Evolutionary conservation across 1,140 invertebrate species (phyloP), one percentile per base, ranked within the genome.

Genomic region (Oryctes rhinoceros): DNA sequence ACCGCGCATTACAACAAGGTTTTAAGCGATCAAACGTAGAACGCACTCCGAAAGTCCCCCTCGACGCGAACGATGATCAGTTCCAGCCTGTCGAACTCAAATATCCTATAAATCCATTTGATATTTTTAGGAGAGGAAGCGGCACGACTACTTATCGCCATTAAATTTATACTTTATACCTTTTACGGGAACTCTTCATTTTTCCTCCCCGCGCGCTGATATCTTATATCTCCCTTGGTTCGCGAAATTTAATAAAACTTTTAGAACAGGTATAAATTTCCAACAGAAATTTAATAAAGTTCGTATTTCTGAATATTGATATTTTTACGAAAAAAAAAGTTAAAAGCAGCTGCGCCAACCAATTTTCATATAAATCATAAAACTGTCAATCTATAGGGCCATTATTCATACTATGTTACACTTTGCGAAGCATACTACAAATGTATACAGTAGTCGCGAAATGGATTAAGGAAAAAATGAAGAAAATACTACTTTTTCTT

Each of bases 111-210:
- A 83, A 83, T 83, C 83, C 81, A 83, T 83, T 83, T 81, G 82
- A 81, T 83, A 83, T 83, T 83, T 82, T 80, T 79, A 62, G 79
- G 79, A 80, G 79, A 81, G 81, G 81, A 83, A 83, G 82, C 80
- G 79, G 83, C 83, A 83, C 83, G 83, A 82, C 81, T 82, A 83
- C 83, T 83, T 83, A 83, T 82, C 81, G 79, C 78, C 81, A 82
- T 83, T 83, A 83, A 83, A 82, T 82, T 83, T 81, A 79, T 78
- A 83, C 80, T 78, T 81, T 76, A 81, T 79, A 78, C 77, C 47
- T 78, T 59, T 15, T 78, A 35, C 77, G 15, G 47, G 35, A 37
- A 48, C 48, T 35, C 47, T 53, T 59, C n/a, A 59, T 35, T 48
- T n/a, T 53, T 37, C 35, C 48, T 78, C 49, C 49, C 49, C 18